Percentiles rank a stretch among this genome's conserved stretches.
These are phyloP conservation scores for Trachelus stipa DNA, from an alignment of 2,888 invertebrate genomes.

Conservation along the genomic window DNA sequence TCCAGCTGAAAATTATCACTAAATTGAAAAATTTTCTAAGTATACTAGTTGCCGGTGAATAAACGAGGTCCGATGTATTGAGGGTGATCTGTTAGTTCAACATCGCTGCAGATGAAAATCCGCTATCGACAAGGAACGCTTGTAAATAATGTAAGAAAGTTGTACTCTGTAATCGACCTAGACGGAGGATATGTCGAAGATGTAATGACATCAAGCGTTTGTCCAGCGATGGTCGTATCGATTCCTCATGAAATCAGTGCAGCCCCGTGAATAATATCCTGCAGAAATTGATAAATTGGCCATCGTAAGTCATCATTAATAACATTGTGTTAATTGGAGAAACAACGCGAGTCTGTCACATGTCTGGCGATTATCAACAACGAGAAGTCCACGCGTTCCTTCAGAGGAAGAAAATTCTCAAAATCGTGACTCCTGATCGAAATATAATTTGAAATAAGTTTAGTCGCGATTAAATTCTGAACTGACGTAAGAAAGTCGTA, in stretches of 20 bases:
- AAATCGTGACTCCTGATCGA: neutral
- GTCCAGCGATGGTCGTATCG: neutral
- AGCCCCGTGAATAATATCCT: neutral
- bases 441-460: neutral
- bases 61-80: neutral
- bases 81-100: neutral
- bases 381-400: neutral
- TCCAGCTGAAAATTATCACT: neutral
- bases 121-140: neutral
- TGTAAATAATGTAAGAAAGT: slow-evolving; percentile 6
- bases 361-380: neutral
- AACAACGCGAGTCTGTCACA: neutral
- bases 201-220: neutral
- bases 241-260: neutral
- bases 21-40: neutral
- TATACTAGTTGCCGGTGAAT: neutral
- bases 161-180: neutral
- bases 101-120: neutral
- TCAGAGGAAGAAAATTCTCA: neutral
- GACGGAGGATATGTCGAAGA: neutral
- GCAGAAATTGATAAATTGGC: neutral
- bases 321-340: neutral
- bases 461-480: neutral
- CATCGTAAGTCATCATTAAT: neutral
- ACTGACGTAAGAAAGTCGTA: neutral